Evolutionary conservation across 2,113 vertebrate species (phyloP), one percentile per base, ranked within the genome.

Genomic region (Puma concolor): DNA sequence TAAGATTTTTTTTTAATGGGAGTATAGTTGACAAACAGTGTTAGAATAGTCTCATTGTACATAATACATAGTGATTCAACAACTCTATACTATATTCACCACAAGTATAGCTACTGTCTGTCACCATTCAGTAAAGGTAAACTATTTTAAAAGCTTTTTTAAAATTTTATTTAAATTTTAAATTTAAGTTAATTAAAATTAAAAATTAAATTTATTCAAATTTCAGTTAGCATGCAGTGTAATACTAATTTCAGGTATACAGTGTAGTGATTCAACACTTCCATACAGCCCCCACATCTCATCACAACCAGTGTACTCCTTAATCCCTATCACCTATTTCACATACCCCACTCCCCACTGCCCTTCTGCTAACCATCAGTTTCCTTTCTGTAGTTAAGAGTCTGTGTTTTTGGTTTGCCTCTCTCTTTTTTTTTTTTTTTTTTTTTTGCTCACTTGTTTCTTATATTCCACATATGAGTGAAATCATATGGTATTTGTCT

Each of bases 331-430:
- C 38, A 27, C 71, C 17, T 27, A 27, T 74, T 27, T 74, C 12
- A 74, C 38, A 5, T 25, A 0, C n/a, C 71, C 21, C 12, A 11
- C 0, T 38, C 71, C 21, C 38, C 23, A 74, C 71, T 2, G 11
- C 21, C 23, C 71, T 27, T 74, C 23, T 41, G 23, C 11, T 41
- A 74, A 44, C 71, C 38, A 25, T 41, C 23, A 41, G 71, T 74
- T 74, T 25, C 13, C 38, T 41, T 25, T 74, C 38, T 41, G 5
- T 74, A 74, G 23, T 74, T 74, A 44, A 41, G 12, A 27, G 38
- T 74, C 23, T 41, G 2, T 74, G 44, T 74, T 38, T 21, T 44
- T 74, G 38, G 71, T 27, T 74, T 74, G 23, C 36, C 36, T 72
- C 21, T 41, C 4, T 72, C 36, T 72, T 38, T 72, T 72, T 38